A percentile compares a stretch with the other conserved stretches of the same genome.
Evolutionary conservation across 2,888 invertebrate genomes (phyloP).

Genomic region (Chouioia cunea): DNA sequence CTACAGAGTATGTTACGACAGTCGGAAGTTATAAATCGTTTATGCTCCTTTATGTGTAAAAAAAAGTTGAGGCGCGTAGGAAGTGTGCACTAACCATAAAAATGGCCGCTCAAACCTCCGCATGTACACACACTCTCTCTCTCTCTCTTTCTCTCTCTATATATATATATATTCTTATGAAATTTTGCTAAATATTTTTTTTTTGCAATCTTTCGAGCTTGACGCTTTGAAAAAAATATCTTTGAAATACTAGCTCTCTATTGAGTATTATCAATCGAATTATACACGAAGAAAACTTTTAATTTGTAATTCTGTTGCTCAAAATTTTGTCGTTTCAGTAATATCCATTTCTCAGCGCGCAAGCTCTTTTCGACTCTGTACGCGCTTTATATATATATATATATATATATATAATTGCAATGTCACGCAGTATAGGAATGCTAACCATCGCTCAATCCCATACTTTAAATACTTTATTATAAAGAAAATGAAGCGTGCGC

Average conservation of each 20-base stretch:
- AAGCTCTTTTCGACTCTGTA: neutral
- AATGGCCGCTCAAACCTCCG: conserved; percentile 5
- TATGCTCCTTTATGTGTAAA: conserved; percentile 12
- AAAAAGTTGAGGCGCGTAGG: neutral
- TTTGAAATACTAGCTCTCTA: neutral
- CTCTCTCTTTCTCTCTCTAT: no score
- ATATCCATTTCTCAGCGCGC: no score
- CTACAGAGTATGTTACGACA: conserved; percentile 26
- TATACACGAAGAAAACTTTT: no score
- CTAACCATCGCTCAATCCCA: conserved; percentile 2
- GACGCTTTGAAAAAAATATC: conserved; percentile 8
- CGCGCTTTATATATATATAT: conserved; percentile 10
- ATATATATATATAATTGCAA: conserved; percentile 26
- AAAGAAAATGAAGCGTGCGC: conserved; percentile 13
- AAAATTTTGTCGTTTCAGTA: no score
- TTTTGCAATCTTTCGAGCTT: neutral
- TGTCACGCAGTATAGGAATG: conserved; percentile 1
- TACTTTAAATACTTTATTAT: neutral
- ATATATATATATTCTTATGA: no score
- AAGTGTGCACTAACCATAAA: conserved; percentile 14
- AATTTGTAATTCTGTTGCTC: no score
- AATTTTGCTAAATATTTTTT: conserved; percentile 13
- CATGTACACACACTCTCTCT: no score
- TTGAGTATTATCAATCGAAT: neutral
- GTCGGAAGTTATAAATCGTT: conserved; percentile 34